Percentiles rank a stretch among this genome's conserved stretches.
These are phyloP conservation scores for Andinoacara biseriatus DNA, from an alignment of 2,113 vertebrate species.

Conservation along the genomic window DNA sequence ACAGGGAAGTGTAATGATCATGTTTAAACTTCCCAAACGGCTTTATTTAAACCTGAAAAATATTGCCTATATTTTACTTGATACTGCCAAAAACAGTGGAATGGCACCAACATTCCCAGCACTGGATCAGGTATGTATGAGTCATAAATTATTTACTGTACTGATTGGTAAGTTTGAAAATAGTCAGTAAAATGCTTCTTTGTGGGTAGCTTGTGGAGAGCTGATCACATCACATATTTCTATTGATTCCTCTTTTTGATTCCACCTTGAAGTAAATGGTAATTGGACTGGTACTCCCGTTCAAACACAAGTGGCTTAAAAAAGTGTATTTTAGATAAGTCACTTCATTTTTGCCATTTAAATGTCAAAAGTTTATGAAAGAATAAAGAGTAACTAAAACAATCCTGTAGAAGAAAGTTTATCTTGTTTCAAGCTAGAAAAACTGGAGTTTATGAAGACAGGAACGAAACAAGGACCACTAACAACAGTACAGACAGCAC, in stretches of 20 bases:
- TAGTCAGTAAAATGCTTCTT: not conserved
- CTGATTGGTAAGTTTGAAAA: not conserved
- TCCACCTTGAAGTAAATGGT: not conserved
- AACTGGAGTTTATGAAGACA: not conserved
- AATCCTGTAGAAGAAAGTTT: not conserved
- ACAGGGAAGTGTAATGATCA: no score
- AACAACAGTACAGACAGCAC: fast-evolving
- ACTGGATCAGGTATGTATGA: fast-evolving
- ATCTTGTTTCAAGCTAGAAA: no score
- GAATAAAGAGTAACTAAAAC: not conserved
- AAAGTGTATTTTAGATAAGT: not conserved
- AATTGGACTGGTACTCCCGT: fast-evolving
- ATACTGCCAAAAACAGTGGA: not conserved
- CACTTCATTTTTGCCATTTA: not conserved
- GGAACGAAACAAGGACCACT: fast-evolving
- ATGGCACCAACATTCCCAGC: fast-evolving
- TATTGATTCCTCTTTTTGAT: not conserved
- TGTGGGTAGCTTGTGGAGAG: not conserved
- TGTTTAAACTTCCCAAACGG: no score
- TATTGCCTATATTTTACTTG: fast-evolving
- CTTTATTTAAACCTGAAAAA: fast-evolving
- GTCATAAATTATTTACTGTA: not conserved
- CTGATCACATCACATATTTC: fast-evolving
- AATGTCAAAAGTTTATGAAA: not conserved
- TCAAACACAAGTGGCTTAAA: no score